These are phyloP conservation scores for Hydrocynus forskahlii DNA, from an alignment of 2,797 vertebrate genomes.

Conservation along the genomic window DNA sequence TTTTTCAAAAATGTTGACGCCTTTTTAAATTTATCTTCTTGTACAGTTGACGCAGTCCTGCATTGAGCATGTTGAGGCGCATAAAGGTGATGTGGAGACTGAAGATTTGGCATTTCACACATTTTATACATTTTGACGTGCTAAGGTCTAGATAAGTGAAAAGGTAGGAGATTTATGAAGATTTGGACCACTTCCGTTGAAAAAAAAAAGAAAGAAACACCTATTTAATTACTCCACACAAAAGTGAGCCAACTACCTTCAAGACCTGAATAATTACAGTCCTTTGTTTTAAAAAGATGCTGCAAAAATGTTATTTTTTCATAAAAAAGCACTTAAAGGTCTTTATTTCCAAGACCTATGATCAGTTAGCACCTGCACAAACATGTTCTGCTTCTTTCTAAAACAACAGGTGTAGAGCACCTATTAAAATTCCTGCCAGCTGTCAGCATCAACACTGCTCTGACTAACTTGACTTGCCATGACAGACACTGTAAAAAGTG, in stretches of 20 bases:
- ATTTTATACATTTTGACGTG: neutral
- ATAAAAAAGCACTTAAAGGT: neutral
- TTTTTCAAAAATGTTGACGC: neutral
- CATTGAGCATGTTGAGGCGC: neutral
- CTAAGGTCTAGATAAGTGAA: neutral
- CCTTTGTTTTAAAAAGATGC: neutral
- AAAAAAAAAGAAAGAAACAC: neutral
- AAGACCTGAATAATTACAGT: neutral
- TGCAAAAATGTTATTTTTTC: neutral
- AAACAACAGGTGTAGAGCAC: slow-evolving; percentile 41
- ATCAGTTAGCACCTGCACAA: slow-evolving; percentile 39
- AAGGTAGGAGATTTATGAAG: no score
- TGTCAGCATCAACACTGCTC: neutral
- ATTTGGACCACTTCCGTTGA: neutral
- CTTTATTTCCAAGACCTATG: slow-evolving; percentile 1
- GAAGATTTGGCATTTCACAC: neutral
- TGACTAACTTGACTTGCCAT: slow-evolving; percentile 8
- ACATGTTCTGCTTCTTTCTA: slow-evolving; percentile 12
- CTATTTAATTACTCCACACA: no score
- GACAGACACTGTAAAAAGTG: neutral
- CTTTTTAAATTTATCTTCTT: neutral
- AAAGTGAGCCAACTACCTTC: neutral
- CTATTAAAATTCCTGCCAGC: slow-evolving; percentile 17
- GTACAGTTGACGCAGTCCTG: neutral
- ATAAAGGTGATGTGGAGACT: neutral